Evolutionary conservation across 2,113 vertebrate genomes (phyloP).

Genomic region (Spilogale gracilis): DNA sequence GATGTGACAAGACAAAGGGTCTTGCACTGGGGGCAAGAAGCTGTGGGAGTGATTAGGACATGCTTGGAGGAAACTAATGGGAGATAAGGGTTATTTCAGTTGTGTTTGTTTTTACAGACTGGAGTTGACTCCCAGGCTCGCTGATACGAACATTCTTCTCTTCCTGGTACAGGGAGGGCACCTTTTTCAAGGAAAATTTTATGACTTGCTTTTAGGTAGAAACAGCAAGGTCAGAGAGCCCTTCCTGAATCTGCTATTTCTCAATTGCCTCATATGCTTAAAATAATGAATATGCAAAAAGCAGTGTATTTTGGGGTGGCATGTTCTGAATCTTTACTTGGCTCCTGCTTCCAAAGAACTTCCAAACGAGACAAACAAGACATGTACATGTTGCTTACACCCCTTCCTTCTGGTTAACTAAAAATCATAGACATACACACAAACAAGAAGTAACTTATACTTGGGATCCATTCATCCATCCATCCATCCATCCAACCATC

Average conservation of each 20-base stretch:
- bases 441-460: not conserved
- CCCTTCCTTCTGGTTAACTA: not conserved
- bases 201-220: not conserved
- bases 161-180: conserved; percentile 2
- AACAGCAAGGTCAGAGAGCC: not conserved
- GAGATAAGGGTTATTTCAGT: not conserved
- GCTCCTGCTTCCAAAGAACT: not conserved
- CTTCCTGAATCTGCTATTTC: not conserved
- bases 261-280: not conserved
- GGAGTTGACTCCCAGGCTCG: not conserved
- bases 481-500: too few relatives aligned
- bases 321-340: not conserved
- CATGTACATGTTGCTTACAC: not conserved
- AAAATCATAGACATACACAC: not conserved
- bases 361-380: not conserved
- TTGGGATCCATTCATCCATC: too few relatives aligned
- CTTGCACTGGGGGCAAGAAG: not conserved
- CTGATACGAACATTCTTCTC: conserved; percentile 27
- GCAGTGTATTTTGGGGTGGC: not conserved
- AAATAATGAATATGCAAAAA: not conserved
- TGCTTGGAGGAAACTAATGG: not conserved
- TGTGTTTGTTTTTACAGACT: not conserved
- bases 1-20: not conserved
- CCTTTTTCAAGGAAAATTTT: conserved; percentile 12
- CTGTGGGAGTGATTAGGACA: not conserved